phyloP scores from a whole-genome alignment of 2,113 vertebrate genomes.

The Pteruthius melanotis region DNA sequence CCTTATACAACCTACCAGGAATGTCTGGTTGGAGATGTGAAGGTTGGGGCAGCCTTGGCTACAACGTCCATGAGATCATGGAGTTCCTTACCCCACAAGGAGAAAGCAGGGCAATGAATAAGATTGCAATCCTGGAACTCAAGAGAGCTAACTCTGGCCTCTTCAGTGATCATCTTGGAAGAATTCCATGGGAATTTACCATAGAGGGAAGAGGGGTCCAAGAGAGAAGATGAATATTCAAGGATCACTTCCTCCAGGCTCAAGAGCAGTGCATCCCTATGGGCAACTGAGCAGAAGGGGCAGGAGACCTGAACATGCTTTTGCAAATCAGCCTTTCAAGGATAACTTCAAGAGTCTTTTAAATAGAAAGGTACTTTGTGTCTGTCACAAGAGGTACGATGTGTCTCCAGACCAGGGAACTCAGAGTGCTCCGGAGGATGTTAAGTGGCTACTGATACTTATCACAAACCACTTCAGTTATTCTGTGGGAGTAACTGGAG shows the following conservation, averaged over 20 bases:
- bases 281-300: neutral
- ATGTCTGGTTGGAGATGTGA: neutral
- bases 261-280: neutral
- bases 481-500: neutral
- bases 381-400: neutral
- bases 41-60: neutral
- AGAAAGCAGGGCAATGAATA: neutral
- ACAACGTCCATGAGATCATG: neutral
- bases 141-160: neutral
- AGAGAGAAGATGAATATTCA: neutral
- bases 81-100: neutral
- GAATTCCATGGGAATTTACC: neutral
- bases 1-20: neutral
- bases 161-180: neutral
- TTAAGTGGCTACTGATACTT: neutral
- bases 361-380: neutral
- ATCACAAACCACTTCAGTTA: neutral
- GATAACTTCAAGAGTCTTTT: neutral
- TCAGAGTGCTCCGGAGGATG: neutral
- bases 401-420: neutral
- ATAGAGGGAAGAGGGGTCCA: neutral
- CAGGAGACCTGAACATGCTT: neutral
- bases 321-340: neutral
- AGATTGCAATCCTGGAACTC: neutral
- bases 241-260: neutral